phyloP scores from a whole-genome alignment of 2,113 vertebrate genomes.

The Equus quagga region DNA sequence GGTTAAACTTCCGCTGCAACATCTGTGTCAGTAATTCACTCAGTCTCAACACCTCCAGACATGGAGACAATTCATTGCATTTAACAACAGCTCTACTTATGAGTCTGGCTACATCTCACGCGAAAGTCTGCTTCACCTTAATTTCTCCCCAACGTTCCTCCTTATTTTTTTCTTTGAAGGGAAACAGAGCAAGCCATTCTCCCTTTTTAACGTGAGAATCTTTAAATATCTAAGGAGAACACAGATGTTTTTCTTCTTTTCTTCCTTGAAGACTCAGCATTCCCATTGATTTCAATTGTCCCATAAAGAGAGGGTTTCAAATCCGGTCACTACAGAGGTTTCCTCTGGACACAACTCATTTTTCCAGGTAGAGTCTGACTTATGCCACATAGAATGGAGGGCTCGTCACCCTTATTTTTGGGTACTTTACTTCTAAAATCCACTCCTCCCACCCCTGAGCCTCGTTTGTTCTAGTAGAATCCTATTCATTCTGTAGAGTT shows the following conservation, averaged over 20 bases:
- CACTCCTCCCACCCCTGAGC: neutral
- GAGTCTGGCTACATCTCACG: conserved; percentile 32
- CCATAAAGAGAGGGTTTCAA: neutral
- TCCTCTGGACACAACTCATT: neutral
- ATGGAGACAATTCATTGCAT: neutral
- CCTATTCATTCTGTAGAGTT: neutral
- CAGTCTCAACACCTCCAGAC: neutral
- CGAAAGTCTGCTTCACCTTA: neutral
- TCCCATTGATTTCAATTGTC: neutral
- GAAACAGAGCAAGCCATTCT: conserved; percentile 62
- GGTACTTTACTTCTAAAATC: neutral
- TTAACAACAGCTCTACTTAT: conserved; percentile 5
- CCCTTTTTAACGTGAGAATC: conserved; percentile 2
- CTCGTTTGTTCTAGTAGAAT: neutral
- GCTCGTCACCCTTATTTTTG: neutral
- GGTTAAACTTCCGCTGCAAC: neutral
- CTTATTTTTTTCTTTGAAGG: conserved; percentile 65
- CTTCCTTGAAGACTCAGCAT: neutral
- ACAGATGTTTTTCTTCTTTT: conserved; percentile 20
- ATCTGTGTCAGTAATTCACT: neutral
- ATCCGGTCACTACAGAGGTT: neutral
- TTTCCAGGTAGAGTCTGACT: neutral
- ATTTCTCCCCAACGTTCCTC: conserved; percentile 45
- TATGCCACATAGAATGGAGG: neutral
- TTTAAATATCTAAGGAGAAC: conserved; percentile 49